Evolutionary conservation across 2,113 vertebrate species (phyloP), one percentile per base, ranked within the genome.

Genomic region (Tragelaphus imberbis): DNA sequence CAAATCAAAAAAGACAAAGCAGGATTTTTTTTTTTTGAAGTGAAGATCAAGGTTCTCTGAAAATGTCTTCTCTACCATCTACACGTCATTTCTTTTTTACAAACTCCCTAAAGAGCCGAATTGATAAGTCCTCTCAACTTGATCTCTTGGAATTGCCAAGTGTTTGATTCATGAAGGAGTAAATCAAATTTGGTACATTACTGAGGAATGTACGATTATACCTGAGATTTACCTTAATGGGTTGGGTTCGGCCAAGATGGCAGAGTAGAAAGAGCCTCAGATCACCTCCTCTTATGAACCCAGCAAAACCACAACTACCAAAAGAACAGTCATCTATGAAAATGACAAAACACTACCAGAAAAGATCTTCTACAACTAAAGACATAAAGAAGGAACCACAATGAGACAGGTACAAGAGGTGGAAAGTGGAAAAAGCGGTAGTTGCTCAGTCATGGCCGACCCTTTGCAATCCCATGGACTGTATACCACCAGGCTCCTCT

Each of bases 1-100:
- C 87, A 92, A 81, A 75, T 93, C 25, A 93, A 61, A 55, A 49
- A 92, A 84, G 53, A 51, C 27, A 92, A 98, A 97, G 61, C 17
- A 86, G 23, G 75, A 53, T 30, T 79, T 30, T 58, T 49, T 92
- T 79, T 94, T 96, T 95, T 93, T 44, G 51, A 90, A 96, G 40
- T 49, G 19, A 30, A 86, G 17, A 80, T 23, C 33, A 16, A 40
- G 17, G 53, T 89, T 82, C 40, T 95, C 85, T 86, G 61, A 95
- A 44, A 75, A 51, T 59, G 14, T 68, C 90, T 56, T 75, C 33
- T 80, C 53, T 63, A 16, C 23, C 17, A 82, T 12, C 21, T 79
- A 93, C n/a, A 17, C 16, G 58, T 89, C 44, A 56, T 88, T 53
- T 87, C 13, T n/a, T 77, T 96, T 84, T 88, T 19, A 95, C 30